These are phyloP conservation scores for Microctenopoma steveboyesi DNA, from an alignment of 2,797 vertebrate species.

Conservation along the genomic window DNA sequence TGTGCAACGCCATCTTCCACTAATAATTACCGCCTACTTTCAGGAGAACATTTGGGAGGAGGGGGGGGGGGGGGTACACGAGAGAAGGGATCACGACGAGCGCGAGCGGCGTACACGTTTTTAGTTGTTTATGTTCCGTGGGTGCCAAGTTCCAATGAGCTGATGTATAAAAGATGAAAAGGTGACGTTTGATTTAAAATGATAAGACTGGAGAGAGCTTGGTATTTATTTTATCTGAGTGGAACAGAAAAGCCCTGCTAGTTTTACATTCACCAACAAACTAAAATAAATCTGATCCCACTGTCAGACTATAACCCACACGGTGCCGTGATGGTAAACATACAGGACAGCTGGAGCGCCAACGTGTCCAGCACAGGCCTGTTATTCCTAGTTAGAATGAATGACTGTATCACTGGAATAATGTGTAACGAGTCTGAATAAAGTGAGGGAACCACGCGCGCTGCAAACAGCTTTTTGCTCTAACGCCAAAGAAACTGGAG, in stretches of 20 bases:
- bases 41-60: constrained; percentile 67
- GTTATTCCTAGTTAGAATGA: background rate
- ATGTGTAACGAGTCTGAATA: background rate
- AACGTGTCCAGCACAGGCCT: background rate
- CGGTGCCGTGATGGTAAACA: background rate
- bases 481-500: too few relatives aligned
- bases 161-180: background rate
- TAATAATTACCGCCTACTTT: constrained; percentile 88
- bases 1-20: constrained; percentile 86
- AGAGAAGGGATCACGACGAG: constrained; percentile 59
- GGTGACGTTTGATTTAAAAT: constrained; percentile 1
- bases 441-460: too few relatives aligned
- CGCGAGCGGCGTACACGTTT: constrained; percentile 43
- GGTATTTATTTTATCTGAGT: background rate
- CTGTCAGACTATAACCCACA: accelerated
- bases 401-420: background rate
- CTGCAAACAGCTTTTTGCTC: too few relatives aligned
- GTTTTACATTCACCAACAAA: background rate
- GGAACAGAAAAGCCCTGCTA: background rate
- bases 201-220: background rate
- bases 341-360: background rate
- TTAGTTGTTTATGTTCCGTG: constrained; percentile 52
- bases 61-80: constrained; percentile 52
- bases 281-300: too few relatives aligned
- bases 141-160: constrained; percentile 16